Percentiles rank a stretch among this genome's conserved stretches.
These are phyloP conservation scores for Anguilla anguilla DNA, from an alignment of 2,797 vertebrate species.

Conservation along the genomic window DNA sequence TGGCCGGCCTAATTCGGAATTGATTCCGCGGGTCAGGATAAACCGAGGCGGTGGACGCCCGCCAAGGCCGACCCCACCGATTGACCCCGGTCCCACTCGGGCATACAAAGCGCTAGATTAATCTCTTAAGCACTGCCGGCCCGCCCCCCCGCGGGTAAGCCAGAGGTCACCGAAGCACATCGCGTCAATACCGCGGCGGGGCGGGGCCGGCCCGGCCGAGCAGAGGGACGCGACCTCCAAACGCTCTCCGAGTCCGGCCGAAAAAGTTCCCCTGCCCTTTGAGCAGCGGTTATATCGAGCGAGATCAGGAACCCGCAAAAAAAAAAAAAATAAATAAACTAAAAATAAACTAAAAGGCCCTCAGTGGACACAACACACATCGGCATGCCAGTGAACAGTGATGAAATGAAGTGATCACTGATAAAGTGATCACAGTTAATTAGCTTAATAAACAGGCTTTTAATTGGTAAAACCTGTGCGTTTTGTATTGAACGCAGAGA, in stretches of 20 bases:
- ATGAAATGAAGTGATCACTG: background rate
- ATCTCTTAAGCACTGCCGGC: background rate
- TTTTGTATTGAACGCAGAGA: background rate
- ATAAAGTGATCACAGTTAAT: background rate
- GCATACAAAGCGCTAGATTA: constrained; percentile 19
- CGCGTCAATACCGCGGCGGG: background rate
- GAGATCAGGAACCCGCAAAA: background rate
- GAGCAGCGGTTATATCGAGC: background rate
- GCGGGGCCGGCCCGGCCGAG: background rate
- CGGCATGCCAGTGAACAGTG: background rate
- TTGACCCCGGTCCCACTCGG: background rate
- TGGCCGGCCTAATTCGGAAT: background rate
- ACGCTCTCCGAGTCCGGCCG: background rate
- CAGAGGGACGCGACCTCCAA: background rate
- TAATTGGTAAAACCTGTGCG: background rate
- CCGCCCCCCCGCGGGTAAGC: background rate
- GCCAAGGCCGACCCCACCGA: background rate
- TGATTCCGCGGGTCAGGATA: background rate
- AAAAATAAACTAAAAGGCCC: background rate
- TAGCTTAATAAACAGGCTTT: background rate
- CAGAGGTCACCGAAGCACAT: constrained; percentile 7
- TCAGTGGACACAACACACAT: background rate
- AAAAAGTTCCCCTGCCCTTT: background rate
- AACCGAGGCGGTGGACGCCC: background rate
- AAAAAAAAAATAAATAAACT: too few species aligned